A percentile compares a stretch with the other conserved stretches of the same genome.
Evolutionary conservation across 2,113 vertebrate species (phyloP).

Genomic region (Nerophis lumbriciformis): DNA sequence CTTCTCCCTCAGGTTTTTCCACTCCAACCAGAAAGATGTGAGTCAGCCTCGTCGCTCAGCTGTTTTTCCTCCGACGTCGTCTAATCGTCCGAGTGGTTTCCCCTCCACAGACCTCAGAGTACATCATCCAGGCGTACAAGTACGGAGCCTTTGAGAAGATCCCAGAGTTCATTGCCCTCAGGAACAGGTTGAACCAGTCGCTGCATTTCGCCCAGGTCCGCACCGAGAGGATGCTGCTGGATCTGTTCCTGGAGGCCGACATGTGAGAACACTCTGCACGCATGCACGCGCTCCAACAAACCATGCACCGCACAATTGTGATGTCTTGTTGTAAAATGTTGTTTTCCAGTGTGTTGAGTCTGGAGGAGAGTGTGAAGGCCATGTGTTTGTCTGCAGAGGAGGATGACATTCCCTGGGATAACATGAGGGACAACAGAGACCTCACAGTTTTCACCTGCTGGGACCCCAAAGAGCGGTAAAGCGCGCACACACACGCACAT

Average conservation of each 20-base stretch:
- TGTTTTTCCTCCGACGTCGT: not conserved
- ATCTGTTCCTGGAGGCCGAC: slow-evolving; percentile 93
- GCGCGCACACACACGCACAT: not conserved
- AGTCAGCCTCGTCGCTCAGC: slow-evolving; percentile 54
- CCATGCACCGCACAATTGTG: not conserved
- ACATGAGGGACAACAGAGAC: slow-evolving; percentile 90
- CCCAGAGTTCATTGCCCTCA: slow-evolving; percentile 96
- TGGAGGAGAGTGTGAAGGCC: slow-evolving; percentile 94
- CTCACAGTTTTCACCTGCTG: slow-evolving; percentile 89
- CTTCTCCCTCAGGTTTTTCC: slow-evolving; percentile 99
- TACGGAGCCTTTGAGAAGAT: slow-evolving; percentile 99
- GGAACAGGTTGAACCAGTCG: slow-evolving; percentile 93
- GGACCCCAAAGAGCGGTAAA: slow-evolving; percentile 87
- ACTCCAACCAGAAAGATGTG: slow-evolving; percentile 99
- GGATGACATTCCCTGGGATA: slow-evolving; percentile 94
- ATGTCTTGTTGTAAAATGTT: not conserved
- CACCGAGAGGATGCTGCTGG: slow-evolving; percentile 92
- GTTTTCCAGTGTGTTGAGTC: slow-evolving; percentile 76
- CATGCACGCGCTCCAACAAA: not conserved
- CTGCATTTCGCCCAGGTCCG: slow-evolving; percentile 98
- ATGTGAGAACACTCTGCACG: slow-evolving; percentile 71
- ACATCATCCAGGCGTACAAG: slow-evolving; percentile 99
- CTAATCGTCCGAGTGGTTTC: not conserved
- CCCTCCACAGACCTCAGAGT: slow-evolving; percentile 92
- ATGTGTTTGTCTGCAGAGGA: slow-evolving; percentile 93